Conservation (phyloP, 2,797 vertebrate genomes). For the Acomys russatus region DNA sequence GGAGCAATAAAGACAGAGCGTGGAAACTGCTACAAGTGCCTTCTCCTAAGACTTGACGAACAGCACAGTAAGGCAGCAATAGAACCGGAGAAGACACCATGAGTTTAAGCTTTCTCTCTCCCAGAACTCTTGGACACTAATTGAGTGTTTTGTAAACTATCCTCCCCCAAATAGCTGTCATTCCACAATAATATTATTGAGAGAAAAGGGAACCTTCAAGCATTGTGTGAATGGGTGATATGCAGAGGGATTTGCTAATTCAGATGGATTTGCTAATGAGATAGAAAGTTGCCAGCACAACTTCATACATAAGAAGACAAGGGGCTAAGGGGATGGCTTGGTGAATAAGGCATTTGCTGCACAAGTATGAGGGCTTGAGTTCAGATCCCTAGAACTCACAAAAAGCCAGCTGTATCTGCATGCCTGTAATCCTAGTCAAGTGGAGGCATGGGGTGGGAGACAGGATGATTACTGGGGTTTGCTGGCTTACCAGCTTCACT, state of each 20-base stretch:
- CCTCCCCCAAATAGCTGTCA: neutral
- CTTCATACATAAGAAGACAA: conserved; percentile 20
- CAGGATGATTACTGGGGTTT: no score
- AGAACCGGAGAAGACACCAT: neutral
- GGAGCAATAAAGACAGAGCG: neutral
- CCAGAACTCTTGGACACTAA: neutral
- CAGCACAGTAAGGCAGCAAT: neutral
- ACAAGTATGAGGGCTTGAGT: neutral
- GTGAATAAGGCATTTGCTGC: neutral
- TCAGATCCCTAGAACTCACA: neutral
- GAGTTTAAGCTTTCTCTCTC: neutral
- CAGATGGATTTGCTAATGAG: conserved; percentile 17
- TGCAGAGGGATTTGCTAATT: neutral
- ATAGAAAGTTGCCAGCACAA: neutral
- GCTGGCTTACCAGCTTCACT: neutral
- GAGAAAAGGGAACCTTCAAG: neutral
- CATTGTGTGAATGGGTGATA: neutral
- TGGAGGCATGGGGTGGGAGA: no score
- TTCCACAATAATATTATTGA: neutral
- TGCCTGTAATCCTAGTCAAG: neutral
- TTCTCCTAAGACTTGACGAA: neutral
- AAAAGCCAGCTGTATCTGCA: neutral
- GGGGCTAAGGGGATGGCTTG: neutral
- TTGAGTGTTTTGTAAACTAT: conserved; percentile 38
- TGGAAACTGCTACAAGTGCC: neutral